These are phyloP conservation scores for Drosophila nasuta DNA, from an alignment of 1,140 invertebrate genomes.

Conservation along the genomic window DNA sequence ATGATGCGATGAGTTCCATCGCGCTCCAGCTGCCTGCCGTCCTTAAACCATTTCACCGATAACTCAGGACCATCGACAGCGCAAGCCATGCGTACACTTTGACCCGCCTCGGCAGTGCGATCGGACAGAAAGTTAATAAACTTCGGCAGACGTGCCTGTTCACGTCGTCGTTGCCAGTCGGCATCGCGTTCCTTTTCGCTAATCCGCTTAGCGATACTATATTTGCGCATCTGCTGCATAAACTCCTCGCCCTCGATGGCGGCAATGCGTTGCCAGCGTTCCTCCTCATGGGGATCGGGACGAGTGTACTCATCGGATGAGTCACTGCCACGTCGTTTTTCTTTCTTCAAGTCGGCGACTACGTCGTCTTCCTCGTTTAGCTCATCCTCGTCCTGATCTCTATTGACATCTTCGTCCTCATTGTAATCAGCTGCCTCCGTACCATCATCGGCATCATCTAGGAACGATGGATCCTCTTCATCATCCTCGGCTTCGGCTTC, in stretches of 20 bases:
- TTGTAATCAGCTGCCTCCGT: slow-evolving; percentile 59
- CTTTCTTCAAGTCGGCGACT: slow-evolving; percentile 35
- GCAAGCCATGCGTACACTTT: slow-evolving; percentile 92
- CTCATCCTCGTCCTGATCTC: slow-evolving; percentile 56
- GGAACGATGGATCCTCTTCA: slow-evolving; percentile 60
- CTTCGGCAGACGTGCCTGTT: slow-evolving; percentile 74
- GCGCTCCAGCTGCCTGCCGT: slow-evolving; percentile 87
- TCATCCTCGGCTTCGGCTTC: slow-evolving; percentile 73
- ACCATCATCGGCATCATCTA: slow-evolving; percentile 64
- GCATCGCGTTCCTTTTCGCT: slow-evolving; percentile 83
- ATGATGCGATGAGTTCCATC: slow-evolving; percentile 87
- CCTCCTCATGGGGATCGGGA: slow-evolving; percentile 79
- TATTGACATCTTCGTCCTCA: slow-evolving; percentile 64
- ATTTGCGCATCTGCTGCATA: slow-evolving; percentile 82
- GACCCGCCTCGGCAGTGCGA: slow-evolving; percentile 90
- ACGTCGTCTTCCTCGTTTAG: slow-evolving; percentile 62
- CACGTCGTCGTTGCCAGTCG: slow-evolving; percentile 80
- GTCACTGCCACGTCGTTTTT: slow-evolving; percentile 73
- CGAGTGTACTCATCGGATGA: slow-evolving; percentile 79
- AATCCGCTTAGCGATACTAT: slow-evolving; percentile 70
- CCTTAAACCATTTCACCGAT: slow-evolving; percentile 93
- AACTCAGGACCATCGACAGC: slow-evolving; percentile 93
- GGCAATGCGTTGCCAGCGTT: slow-evolving; percentile 79
- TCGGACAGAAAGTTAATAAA: slow-evolving; percentile 90
- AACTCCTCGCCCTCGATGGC: slow-evolving; percentile 81